Evolutionary conservation across 1,140 invertebrate species (phyloP), one percentile per base, ranked within the genome.

Genomic region (Pseudobourletiella spinata): DNA sequence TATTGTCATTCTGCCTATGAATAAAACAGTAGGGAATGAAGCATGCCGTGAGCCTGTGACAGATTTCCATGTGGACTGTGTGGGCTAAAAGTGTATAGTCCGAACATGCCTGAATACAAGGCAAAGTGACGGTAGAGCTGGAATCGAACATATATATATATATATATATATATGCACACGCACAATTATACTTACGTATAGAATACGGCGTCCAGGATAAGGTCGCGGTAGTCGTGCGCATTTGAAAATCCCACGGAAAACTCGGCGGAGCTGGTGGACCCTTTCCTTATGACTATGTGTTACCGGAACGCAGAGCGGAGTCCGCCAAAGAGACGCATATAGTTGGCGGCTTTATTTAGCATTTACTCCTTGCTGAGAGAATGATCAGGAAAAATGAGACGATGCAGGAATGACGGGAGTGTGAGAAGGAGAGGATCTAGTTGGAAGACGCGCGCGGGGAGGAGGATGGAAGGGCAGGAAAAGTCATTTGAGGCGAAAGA

Each of bases 331-430:
- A 61, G 56, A 61, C 56, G 59, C 54, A 61, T 61, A 26, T 61
- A 61, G 44, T 61, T 54, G 50, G 59, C 56, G 50, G 59, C 50
- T 61, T 61, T 61, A 61, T 61, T 61, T 61, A 55, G 59, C 59
- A 61, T 55, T 55, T 55, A 4, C 6, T 16, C 20, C 2, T 8
- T 30, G 29, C 16, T 25, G 24, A 24, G 48, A 26, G 48, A 51
- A 51, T 4, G 24, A n/a, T 48, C 18, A 18, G 20, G 20, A 22
- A 48, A 48, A 48, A 48, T 48, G 18, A 48, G 44, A 48, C 6
- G 18, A 48, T 18, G 22, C 22, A 11, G 18, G 18, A 48, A 18
- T 18, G 44, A 48, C 6, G 4, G 44, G 11, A 11, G 6, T 18
- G 6, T 8, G 22, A 48, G 44, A 22, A 48, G 44, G 18, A 48